A percentile compares a stretch with the other conserved stretches of the same genome.
Conservation (phyloP, 2,888 invertebrate genomes). For the Synergus umbraculus region DNA sequence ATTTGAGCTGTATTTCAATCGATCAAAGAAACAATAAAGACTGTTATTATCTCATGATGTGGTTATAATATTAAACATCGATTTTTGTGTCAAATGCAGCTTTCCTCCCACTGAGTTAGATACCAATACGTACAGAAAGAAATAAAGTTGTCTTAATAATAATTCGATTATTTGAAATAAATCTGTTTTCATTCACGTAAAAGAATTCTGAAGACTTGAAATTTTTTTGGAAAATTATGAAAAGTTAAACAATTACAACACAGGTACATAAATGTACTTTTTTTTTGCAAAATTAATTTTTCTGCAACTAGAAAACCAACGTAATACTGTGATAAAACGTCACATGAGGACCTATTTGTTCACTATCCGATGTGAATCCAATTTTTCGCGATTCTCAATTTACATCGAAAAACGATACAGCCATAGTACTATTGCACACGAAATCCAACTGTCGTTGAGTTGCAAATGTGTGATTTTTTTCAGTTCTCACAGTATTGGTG, state of each 20-base stretch:
- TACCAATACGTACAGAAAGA: neutral
- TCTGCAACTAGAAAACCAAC: neutral
- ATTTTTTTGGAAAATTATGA: too few relatives aligned
- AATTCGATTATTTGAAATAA: neutral
- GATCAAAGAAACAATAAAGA: constrained; percentile 4
- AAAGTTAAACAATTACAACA: too few relatives aligned
- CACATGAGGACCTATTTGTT: neutral
- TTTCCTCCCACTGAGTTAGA: neutral
- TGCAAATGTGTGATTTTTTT: constrained; percentile 17
- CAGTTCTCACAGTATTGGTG: neutral
- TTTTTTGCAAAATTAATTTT: too few relatives aligned
- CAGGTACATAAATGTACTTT: too few relatives aligned
- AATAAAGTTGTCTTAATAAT: neutral
- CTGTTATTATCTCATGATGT: constrained; percentile 8
- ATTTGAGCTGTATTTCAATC: neutral
- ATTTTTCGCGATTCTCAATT: constrained; percentile 19
- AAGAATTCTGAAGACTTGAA: too few relatives aligned
- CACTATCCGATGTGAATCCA: constrained; percentile 9
- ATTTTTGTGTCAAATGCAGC: constrained; percentile 18
- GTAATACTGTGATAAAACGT: constrained; percentile 14
- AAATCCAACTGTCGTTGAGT: constrained; percentile 18
- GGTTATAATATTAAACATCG: constrained; percentile 18
- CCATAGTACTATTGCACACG: neutral
- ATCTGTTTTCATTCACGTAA: neutral
- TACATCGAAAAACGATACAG: constrained; percentile 26